Conservation (phyloP, 2,113 vertebrate species). For the Protobothrops flavoviridis region DNA sequence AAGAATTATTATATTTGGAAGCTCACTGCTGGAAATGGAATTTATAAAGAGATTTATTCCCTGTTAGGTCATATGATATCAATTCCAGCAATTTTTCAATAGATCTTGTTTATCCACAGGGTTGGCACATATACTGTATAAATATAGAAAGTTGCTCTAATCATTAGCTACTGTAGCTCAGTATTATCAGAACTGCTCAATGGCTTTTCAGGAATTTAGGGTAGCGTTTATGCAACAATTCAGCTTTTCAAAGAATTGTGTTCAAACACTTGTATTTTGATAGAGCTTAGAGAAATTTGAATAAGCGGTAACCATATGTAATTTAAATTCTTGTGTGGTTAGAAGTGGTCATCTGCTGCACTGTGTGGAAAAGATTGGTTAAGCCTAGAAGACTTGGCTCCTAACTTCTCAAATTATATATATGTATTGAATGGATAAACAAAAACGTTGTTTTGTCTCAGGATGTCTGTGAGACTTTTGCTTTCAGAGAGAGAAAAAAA, state of each 20-base stretch:
- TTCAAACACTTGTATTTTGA: not conserved
- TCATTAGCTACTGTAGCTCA: not conserved
- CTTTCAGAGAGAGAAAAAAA: not conserved
- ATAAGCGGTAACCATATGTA: not conserved
- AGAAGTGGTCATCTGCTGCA: not conserved
- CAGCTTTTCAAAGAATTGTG: not conserved
- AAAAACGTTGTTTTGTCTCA: not conserved
- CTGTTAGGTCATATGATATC: not conserved
- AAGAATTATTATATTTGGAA: not conserved
- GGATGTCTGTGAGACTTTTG: not conserved
- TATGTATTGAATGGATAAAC: not conserved
- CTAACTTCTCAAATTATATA: not conserved
- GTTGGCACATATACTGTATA: not conserved
- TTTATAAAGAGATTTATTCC: not conserved
- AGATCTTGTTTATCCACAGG: not conserved
- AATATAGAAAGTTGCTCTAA: not conserved
- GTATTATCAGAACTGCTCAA: not conserved
- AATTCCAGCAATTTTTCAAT: not conserved
- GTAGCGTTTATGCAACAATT: not conserved
- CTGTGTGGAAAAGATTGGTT: not conserved
- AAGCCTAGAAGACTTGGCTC: not conserved
- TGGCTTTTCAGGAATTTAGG: not conserved
- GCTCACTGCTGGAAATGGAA: not conserved
- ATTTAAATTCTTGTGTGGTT: not conserved
- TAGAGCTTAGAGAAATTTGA: not conserved